Conservation (phyloP, 1,140 invertebrate species). For the Drosophila yakuba region DNA sequence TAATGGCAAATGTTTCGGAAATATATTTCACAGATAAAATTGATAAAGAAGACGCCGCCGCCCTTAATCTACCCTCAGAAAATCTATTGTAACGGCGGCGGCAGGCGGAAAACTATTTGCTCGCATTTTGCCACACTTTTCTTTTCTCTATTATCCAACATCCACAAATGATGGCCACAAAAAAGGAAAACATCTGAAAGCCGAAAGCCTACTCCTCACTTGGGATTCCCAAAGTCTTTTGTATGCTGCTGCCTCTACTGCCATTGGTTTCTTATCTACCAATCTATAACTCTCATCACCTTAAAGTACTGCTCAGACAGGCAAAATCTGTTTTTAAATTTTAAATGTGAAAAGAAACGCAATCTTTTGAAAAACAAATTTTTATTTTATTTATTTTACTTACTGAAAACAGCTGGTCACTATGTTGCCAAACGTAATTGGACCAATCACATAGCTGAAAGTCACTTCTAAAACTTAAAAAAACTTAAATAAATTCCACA, state of each 20-base stretch:
- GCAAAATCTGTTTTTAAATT: background rate
- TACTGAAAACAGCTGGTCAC: too few species aligned
- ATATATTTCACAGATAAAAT: conserved; percentile 83
- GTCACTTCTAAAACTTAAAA: background rate
- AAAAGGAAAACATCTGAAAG: conserved; percentile 19
- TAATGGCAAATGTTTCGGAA: conserved; percentile 83
- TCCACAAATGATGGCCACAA: conserved; percentile 18
- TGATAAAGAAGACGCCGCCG: conserved; percentile 61
- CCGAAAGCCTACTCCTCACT: conserved; percentile 13
- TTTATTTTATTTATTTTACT: too few species aligned
- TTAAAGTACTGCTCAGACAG: conserved; percentile 15
- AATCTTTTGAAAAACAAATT: background rate
- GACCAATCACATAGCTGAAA: background rate
- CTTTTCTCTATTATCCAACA: conserved; percentile 17
- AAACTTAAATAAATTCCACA: background rate
- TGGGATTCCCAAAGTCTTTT: conserved; percentile 21
- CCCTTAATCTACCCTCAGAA: conserved; percentile 8
- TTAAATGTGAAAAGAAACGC: background rate
- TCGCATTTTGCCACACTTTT: conserved; percentile 35
- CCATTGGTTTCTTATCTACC: conserved; percentile 13
- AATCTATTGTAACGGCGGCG: conserved; percentile 41
- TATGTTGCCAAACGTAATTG: too few species aligned
- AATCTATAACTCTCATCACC: conserved; percentile 33
- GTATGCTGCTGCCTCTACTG: conserved; percentile 5
- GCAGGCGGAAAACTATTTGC: conserved; percentile 74